phyloP scores from a whole-genome alignment of 2,113 vertebrate genomes.

The Podocnemis expansa region DNA sequence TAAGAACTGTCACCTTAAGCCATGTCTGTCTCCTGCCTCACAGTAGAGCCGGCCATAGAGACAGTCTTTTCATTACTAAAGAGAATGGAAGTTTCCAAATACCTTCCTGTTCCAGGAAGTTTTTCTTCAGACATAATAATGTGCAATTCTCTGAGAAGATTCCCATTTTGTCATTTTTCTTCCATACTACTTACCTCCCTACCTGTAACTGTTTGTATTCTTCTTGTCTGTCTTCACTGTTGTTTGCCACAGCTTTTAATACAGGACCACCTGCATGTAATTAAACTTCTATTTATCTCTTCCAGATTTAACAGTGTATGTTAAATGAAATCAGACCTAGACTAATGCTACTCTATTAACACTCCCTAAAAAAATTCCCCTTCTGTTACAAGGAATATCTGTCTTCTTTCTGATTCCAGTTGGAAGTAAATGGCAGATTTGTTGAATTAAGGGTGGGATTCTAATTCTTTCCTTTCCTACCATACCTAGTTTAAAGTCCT shows the following conservation, averaged over 20 bases:
- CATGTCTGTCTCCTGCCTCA: too few species aligned
- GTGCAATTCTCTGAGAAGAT: neutral
- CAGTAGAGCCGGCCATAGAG: too few species aligned
- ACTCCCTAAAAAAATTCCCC: neutral
- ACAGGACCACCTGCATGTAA: conserved; percentile 8
- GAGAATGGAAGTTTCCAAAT: neutral
- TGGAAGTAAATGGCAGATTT: conserved; percentile 12
- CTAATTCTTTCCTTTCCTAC: neutral
- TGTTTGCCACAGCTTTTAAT: neutral
- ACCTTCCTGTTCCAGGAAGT: conserved; percentile 10
- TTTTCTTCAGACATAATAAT: neutral
- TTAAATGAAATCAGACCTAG: conserved; percentile 29
- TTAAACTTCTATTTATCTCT: neutral
- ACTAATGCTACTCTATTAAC: conserved; percentile 4
- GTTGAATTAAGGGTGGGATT: conserved; percentile 1
- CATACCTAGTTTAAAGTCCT: conserved; percentile 25
- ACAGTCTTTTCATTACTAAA: neutral
- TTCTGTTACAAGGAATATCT: conserved; percentile 12
- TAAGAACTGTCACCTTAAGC: too few species aligned
- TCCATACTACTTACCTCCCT: neutral
- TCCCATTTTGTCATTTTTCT: neutral
- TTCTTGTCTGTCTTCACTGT: neutral
- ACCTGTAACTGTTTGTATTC: neutral
- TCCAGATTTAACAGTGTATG: neutral
- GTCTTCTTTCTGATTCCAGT: neutral